phyloP scores from a whole-genome alignment of 2,113 vertebrate genomes.

The Psophia crepitans region DNA sequence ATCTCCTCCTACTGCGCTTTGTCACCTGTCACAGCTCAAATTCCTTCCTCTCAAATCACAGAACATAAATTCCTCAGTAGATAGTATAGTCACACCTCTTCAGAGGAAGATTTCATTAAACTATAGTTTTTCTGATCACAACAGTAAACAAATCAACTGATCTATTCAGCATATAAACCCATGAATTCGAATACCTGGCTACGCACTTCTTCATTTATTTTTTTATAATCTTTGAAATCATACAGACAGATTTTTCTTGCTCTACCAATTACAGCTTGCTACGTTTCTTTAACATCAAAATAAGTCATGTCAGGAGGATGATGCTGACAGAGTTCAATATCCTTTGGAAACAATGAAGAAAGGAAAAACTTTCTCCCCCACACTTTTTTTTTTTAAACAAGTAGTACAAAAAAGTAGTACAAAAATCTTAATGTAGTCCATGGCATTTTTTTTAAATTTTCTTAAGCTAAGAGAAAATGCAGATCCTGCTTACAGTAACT shows the following conservation, averaged over 20 bases:
- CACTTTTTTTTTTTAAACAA: neutral
- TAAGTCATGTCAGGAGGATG: neutral
- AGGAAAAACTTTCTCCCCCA: fast-evolving
- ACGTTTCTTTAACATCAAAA: neutral
- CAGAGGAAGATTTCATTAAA: neutral
- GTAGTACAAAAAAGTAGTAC: neutral
- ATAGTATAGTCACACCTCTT: neutral
- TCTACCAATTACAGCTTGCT: neutral
- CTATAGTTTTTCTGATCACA: neutral
- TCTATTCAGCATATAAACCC: neutral
- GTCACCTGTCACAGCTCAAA: neutral
- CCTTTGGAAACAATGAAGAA: neutral
- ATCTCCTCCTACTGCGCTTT: neutral
- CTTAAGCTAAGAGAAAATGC: neutral
- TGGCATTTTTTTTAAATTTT: neutral
- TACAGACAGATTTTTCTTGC: neutral
- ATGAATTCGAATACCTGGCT: neutral
- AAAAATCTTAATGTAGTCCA: neutral
- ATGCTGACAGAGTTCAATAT: neutral
- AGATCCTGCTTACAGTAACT: neutral
- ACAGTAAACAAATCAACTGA: neutral
- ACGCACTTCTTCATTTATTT: neutral
- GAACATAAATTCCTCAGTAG: neutral
- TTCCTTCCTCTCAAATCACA: neutral
- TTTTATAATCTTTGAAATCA: neutral